These are phyloP conservation scores for Eidolon helvum DNA, from an alignment of 2,113 vertebrate genomes.

Conservation along the genomic window DNA sequence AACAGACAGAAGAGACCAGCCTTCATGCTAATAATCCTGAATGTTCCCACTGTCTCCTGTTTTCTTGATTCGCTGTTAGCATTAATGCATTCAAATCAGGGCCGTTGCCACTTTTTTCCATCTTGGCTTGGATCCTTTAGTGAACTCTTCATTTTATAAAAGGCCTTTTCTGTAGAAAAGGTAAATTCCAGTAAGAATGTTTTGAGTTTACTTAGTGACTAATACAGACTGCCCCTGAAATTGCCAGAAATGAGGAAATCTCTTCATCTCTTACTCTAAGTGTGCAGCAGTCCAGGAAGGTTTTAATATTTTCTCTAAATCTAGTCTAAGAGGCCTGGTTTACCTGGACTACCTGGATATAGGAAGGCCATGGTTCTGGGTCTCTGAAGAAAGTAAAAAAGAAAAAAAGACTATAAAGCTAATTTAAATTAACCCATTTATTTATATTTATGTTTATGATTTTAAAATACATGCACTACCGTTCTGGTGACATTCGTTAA, in stretches of 20 bases:
- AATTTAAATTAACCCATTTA: background rate
- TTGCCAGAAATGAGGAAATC: background rate
- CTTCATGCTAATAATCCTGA: background rate
- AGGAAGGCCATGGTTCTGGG: background rate
- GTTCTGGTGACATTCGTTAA: background rate
- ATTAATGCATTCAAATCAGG: background rate
- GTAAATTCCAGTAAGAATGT: background rate
- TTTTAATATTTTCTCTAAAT: background rate
- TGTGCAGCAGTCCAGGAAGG: background rate
- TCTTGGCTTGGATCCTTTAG: background rate
- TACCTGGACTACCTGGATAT: background rate
- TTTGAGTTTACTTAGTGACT: background rate
- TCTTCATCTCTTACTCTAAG: background rate
- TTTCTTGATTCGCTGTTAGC: background rate
- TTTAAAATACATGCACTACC: background rate
- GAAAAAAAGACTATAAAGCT: background rate
- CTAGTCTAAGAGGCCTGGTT: background rate
- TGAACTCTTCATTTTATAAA: background rate
- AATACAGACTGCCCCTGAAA: background rate
- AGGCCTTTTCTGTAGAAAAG: slow-evolving; percentile 13
- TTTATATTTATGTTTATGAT: background rate
- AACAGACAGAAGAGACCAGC: background rate
- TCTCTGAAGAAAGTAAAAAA: background rate
- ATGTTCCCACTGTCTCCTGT: background rate
- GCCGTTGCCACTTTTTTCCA: background rate